Conservation (phyloP, 2,797 vertebrate species). For the Eulemur albifrons region DNA sequence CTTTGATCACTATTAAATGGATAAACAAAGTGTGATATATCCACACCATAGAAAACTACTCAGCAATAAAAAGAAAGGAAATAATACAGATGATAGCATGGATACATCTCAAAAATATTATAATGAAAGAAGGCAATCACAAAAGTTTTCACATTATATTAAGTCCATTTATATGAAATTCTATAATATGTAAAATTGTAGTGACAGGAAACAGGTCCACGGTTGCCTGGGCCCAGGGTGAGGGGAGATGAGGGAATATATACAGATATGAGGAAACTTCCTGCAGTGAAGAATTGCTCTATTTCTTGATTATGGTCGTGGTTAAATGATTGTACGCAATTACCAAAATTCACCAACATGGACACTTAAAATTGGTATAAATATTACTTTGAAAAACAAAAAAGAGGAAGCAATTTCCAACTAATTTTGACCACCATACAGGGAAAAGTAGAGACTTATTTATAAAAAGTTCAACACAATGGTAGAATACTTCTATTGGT, state of each 20-base stretch:
- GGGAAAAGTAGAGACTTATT: not conserved
- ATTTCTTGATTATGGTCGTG: not conserved
- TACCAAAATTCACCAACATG: not conserved
- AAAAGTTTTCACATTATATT: not conserved
- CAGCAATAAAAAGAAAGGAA: not conserved
- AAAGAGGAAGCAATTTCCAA: not conserved
- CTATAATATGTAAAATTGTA: not conserved
- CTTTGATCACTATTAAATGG: not conserved
- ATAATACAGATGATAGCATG: not conserved
- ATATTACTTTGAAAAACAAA: not conserved
- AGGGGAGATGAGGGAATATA: not conserved
- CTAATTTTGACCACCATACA: not conserved
- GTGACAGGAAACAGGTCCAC: not conserved
- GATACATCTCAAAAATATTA: not conserved
- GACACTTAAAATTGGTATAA: not conserved
- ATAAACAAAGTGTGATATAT: not conserved
- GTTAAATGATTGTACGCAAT: not conserved
- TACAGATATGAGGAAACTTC: not conserved
- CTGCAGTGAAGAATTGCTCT: not conserved
- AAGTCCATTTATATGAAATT: not conserved
- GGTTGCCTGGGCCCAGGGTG: not conserved
- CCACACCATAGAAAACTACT: not conserved
- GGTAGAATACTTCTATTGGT: not conserved
- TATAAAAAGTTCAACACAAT: not conserved
- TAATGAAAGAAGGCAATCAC: not conserved